These are phyloP conservation scores for Pangasius krempfi DNA, from an alignment of 2,797 vertebrate genomes.

Conservation along the genomic window DNA sequence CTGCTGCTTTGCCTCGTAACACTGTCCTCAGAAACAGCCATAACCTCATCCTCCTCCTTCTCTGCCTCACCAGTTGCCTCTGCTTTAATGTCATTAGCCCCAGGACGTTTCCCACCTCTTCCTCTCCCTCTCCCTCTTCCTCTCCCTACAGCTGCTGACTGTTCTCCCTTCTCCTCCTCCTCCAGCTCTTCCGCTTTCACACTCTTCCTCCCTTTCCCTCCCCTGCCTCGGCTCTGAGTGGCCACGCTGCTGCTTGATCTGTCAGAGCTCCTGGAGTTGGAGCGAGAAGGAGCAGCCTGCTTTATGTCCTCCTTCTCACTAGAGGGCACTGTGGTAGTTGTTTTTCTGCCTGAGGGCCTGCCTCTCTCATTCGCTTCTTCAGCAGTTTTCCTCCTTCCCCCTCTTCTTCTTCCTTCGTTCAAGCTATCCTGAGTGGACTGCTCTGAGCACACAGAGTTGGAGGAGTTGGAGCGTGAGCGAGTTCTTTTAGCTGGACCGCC, in stretches of 20 bases:
- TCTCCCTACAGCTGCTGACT: slow-evolving; percentile 29
- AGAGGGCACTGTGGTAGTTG: slow-evolving; percentile 39
- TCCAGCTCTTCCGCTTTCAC: slow-evolving; percentile 36
- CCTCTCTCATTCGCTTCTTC: slow-evolving; percentile 16
- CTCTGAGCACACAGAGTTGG: slow-evolving; percentile 72
- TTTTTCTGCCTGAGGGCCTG: slow-evolving; percentile 57
- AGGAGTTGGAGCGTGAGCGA: slow-evolving; percentile 73
- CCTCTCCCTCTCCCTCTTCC: slow-evolving; percentile 36
- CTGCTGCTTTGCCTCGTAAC: slow-evolving; percentile 39
- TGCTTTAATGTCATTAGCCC: neutral
- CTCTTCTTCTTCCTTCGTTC: slow-evolving; percentile 56
- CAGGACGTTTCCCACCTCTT: slow-evolving; percentile 37
- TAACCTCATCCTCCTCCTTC: neutral
- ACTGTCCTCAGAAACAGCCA: neutral
- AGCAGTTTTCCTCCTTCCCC: slow-evolving; percentile 56
- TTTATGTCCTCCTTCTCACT: slow-evolving; percentile 21
- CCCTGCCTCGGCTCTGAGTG: slow-evolving; percentile 62
- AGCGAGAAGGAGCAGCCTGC: slow-evolving; percentile 45
- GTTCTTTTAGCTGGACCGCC: slow-evolving; percentile 66
- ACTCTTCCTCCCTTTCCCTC: slow-evolving; percentile 62
- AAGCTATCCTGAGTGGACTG: slow-evolving; percentile 58
- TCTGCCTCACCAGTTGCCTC: neutral
- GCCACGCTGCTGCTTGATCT: slow-evolving; percentile 49
- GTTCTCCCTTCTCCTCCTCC: slow-evolving; percentile 45
- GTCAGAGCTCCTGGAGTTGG: slow-evolving; percentile 57